Percentiles rank a stretch among this genome's conserved stretches.
phyloP scores from a whole-genome alignment of 2,888 invertebrate genomes.

The Caenorhabditis macrosperma region DNA sequence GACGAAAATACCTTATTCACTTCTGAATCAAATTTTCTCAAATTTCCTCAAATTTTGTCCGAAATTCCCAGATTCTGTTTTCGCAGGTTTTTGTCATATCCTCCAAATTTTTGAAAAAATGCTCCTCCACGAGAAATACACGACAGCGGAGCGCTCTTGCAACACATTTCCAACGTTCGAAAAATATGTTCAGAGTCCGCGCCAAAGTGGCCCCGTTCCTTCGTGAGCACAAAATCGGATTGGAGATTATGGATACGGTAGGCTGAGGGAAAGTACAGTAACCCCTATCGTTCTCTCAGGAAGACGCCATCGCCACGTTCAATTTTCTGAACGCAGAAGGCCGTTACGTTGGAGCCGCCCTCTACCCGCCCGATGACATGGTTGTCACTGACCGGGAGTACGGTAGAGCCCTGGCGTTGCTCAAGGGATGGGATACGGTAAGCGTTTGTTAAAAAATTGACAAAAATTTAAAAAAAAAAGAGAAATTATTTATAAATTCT shows the following conservation, averaged over 20 bases:
- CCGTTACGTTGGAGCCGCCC: constrained; percentile 84
- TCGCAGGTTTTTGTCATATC: no score
- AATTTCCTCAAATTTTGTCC: no score
- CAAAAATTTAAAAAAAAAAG: neutral
- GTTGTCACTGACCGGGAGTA: constrained; percentile 72
- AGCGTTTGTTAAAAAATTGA: neutral
- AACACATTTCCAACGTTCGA: no score
- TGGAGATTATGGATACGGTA: constrained; percentile 88
- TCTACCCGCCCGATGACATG: constrained; percentile 82
- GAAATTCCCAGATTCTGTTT: no score
- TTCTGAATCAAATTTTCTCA: no score
- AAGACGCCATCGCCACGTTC: constrained; percentile 91
- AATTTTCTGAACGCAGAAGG: constrained; percentile 92
- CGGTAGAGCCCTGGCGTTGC: constrained; percentile 70
- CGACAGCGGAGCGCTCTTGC: no score
- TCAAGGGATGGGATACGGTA: constrained; percentile 71
- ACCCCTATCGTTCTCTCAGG: constrained; percentile 80
- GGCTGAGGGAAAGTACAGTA: neutral
- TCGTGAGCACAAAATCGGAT: constrained; percentile 84
- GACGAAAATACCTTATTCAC: no score
- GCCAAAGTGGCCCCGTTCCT: constrained; percentile 75
- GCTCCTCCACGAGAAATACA: no score
- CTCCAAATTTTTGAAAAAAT: neutral
- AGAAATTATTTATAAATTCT: neutral
- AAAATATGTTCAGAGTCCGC: constrained; percentile 56